phyloP scores from a whole-genome alignment of 2,113 vertebrate genomes.

The Conger conger region DNA sequence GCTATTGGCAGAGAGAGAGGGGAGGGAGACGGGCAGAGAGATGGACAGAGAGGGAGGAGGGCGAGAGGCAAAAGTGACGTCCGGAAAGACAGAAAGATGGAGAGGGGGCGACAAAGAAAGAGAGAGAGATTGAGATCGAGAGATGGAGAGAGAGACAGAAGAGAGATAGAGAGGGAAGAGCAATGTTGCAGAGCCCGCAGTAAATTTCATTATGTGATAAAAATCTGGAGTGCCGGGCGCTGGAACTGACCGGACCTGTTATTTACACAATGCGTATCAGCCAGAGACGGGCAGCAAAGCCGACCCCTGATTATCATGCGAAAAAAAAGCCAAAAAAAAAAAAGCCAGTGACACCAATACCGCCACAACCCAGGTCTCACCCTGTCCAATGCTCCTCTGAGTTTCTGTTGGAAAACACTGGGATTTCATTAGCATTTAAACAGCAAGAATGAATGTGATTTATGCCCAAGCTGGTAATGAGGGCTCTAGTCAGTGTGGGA shows the following conservation, averaged over 20 bases:
- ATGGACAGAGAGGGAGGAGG: slow-evolving; percentile 19
- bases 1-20: slow-evolving; percentile 32
- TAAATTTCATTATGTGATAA: slow-evolving; percentile 75
- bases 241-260: neutral
- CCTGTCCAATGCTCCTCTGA: neutral
- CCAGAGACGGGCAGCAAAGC: slow-evolving; percentile 1
- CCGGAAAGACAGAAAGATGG: slow-evolving; percentile 27
- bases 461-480: too few relatives aligned
- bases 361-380: too few relatives aligned
- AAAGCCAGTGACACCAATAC: neutral
- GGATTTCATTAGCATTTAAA: neutral
- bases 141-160: neutral
- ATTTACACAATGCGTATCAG: slow-evolving; percentile 21
- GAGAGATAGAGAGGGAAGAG: neutral
- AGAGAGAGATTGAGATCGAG: slow-evolving; percentile 34
- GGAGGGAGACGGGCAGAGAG: slow-evolving; percentile 10
- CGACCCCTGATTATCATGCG: neutral
- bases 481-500: too few relatives aligned
- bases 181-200: slow-evolving; percentile 4
- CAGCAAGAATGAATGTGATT: neutral
- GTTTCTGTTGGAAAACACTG: neutral
- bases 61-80: neutral
- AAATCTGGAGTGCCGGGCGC: slow-evolving; percentile 49
- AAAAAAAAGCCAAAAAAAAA: neutral
- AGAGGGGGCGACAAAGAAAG: neutral